phyloP scores from a whole-genome alignment of 1,140 invertebrate species.

The Calliopsis andreniformis region DNA sequence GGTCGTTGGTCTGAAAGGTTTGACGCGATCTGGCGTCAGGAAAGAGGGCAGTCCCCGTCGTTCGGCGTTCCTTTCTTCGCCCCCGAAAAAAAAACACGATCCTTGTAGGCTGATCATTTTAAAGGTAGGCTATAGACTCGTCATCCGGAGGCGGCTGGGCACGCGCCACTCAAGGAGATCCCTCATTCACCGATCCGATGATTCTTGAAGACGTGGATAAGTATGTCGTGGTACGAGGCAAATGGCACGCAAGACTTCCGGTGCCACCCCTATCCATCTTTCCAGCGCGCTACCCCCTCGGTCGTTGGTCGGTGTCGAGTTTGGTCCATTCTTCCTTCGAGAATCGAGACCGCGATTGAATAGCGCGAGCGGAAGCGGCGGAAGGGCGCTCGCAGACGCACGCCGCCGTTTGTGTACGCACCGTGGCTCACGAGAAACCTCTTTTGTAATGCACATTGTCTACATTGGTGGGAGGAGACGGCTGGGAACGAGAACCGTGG shows the following conservation, averaged over 20 bases:
- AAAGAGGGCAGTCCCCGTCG: not conserved
- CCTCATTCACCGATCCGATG: slow-evolving; percentile 71
- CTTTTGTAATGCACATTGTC: slow-evolving; percentile 69
- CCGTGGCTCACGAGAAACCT: slow-evolving; percentile 49
- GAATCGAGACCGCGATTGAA: slow-evolving; percentile 71
- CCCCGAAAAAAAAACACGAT: slow-evolving; percentile 29
- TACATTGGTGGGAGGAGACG: slow-evolving; percentile 50
- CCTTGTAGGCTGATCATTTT: slow-evolving; percentile 32
- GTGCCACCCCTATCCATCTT: slow-evolving; percentile 61
- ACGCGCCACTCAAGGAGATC: slow-evolving; percentile 75
- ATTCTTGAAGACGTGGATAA: slow-evolving; percentile 75
- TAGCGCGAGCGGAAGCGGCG: slow-evolving; percentile 71
- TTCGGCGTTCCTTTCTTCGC: not conserved
- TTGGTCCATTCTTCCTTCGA: slow-evolving; percentile 71
- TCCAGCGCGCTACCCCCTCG: slow-evolving; percentile 31
- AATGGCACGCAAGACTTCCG: slow-evolving; percentile 80
- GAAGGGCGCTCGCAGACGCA: slow-evolving; percentile 50
- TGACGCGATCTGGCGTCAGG: slow-evolving; percentile 1
- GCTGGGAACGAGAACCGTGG: not conserved
- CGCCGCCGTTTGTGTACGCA: slow-evolving; percentile 34
- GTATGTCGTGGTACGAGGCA: slow-evolving; percentile 73
- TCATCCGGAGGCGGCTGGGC: slow-evolving; percentile 64
- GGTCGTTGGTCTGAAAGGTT: not conserved
- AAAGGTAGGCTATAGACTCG: slow-evolving; percentile 17
- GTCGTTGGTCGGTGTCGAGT: slow-evolving; percentile 61